Base-by-base conservation (phyloP, 1,140 invertebrate genomes). In the Drosophila ercepeae region DNA sequence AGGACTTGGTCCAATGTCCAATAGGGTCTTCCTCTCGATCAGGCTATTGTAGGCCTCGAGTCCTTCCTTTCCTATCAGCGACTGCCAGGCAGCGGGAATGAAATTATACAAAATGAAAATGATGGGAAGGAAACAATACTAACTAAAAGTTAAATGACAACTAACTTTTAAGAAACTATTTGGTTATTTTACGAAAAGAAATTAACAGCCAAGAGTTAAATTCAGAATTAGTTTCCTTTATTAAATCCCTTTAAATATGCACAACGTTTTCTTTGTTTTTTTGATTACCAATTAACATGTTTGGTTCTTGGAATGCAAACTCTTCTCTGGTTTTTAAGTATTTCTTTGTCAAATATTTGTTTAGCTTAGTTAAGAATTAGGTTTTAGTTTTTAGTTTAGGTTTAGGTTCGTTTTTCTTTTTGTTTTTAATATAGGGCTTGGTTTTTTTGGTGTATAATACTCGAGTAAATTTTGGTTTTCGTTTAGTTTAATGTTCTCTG, bases 21-120 rank as follows among this genome's bases (percentile, higher is more conserved):
- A 44, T 42, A 89, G 73, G n/a, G 74, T 68, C 48, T 91, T 91
- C 27, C 90, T 95, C 75, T 98, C 97, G 34, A 99, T 97, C 27
- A 99, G 92, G 74, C 95, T 95, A 88, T 97, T 96, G 92, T 99
- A 99, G 0, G 97, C 98, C 88, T 97, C 95, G 84, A 97, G 97
- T 27, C 97, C 95, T 81, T 96, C 95, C 70, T 95, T 94, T n/a
- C 95, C 96, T 58, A 97, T 92, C 32, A 95, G 94, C 3, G 94
- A 94, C 95, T 96, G 92, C 3, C 25, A 27, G 18, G 19, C 14
- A 36, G 29, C 39, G 57, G 42, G 42, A 45, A 41, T 59, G 48
- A 59, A 41, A 52, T 39, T 44, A 32, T 23, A 78, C 36, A 78
- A 65, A 65, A 78, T 57, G 4, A 52, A 42, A 46, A 58, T 55